Percentiles rank a stretch among this genome's conserved stretches.
Conservation (phyloP, 2,888 invertebrate genomes). For the Loripinus fragilis region DNA sequence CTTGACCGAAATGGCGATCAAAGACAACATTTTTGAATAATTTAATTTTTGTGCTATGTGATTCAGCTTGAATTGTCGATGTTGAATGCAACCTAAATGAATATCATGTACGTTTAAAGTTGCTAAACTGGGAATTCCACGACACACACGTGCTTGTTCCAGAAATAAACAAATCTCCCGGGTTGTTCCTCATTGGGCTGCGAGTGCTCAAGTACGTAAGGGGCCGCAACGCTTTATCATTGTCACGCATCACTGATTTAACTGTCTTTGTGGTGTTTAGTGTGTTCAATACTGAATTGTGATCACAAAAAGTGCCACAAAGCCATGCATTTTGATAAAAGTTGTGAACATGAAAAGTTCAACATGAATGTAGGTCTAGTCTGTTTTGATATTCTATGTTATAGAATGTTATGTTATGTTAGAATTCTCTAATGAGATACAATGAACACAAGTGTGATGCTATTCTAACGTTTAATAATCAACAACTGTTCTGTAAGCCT, state of each 20-base stretch:
- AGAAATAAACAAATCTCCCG: constrained; percentile 60
- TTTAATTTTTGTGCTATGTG: constrained; percentile 51
- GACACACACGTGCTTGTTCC: constrained; percentile 55
- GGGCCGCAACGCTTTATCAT: constrained; percentile 16
- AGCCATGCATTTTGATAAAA: too few relatives aligned
- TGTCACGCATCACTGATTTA: neutral
- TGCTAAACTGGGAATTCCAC: constrained; percentile 3
- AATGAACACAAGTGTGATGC: too few relatives aligned
- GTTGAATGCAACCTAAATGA: neutral
- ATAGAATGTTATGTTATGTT: too few relatives aligned
- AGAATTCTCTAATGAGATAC: too few relatives aligned
- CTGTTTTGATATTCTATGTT: too few relatives aligned
- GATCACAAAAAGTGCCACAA: too few relatives aligned
- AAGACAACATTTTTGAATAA: constrained; percentile 76
- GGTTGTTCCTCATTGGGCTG: constrained; percentile 34
- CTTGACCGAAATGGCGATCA: constrained; percentile 80
- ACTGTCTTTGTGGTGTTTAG: neutral
- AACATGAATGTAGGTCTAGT: too few relatives aligned
- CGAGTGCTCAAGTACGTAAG: constrained; percentile 21
- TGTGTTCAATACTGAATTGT: neutral
- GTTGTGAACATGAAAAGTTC: too few relatives aligned
- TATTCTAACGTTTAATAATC: too few relatives aligned
- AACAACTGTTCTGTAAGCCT: too few relatives aligned
- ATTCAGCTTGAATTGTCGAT: constrained; percentile 4
- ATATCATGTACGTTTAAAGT: neutral